phyloP scores from a whole-genome alignment of 2,113 vertebrate species.

The Girardinichthys multiradiatus region DNA sequence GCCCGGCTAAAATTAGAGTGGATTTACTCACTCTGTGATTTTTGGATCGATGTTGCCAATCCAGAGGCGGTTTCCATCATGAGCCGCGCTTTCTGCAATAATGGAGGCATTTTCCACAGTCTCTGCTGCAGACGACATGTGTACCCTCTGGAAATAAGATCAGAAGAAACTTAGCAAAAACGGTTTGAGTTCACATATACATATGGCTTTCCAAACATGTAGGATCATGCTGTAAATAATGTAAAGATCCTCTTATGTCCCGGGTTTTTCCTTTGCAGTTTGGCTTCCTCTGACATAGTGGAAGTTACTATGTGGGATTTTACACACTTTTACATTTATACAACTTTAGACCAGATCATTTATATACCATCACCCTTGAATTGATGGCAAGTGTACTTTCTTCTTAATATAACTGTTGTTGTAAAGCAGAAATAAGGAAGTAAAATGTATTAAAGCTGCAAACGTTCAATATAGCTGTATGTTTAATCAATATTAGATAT shows the following conservation, averaged over 20 bases:
- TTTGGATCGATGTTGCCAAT: conserved; percentile 96
- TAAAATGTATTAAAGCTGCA: neutral
- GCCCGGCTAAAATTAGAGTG: neutral
- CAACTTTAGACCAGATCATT: neutral
- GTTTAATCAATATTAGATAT: neutral
- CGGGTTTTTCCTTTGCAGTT: neutral
- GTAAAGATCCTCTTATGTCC: neutral
- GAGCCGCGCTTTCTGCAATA: conserved; percentile 89
- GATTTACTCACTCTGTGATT: conserved; percentile 93
- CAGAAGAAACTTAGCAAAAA: neutral
- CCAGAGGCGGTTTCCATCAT: conserved; percentile 95
- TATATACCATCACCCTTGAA: neutral
- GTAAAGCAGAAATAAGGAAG: neutral
- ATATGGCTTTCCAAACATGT: neutral
- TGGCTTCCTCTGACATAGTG: neutral
- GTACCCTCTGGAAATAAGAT: conserved; percentile 54
- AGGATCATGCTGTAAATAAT: neutral
- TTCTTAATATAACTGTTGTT: neutral
- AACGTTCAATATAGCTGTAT: neutral
- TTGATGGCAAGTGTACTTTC: neutral
- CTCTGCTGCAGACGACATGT: conserved; percentile 88
- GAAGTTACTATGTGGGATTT: neutral
- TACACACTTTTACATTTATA: no score
- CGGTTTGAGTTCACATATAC: neutral
- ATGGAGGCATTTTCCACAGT: conserved; percentile 94